Conservation (phyloP, 2,113 vertebrate species). For the Myocastor coypus region DNA sequence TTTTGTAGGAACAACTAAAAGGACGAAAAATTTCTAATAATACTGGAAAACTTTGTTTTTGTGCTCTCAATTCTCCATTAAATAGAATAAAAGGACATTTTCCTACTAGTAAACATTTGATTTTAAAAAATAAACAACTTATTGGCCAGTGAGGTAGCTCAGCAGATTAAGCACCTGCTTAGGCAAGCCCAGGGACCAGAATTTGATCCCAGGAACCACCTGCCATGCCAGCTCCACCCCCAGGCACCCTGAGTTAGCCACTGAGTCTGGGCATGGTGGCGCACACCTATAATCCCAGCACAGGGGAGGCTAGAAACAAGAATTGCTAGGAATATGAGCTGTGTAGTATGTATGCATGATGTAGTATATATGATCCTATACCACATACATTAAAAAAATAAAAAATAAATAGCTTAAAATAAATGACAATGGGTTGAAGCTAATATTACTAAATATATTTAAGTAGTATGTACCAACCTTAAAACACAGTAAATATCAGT, state of each 20-base stretch:
- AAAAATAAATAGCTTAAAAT: constrained; percentile 63
- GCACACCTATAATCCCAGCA: no score
- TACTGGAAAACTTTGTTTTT: constrained; percentile 14
- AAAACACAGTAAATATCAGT: not conserved
- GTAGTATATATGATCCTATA: no score
- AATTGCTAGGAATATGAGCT: no score
- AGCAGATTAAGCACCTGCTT: no score
- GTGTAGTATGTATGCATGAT: no score
- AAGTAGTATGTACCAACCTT: not conserved
- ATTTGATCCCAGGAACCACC: no score
- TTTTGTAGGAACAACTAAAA: not conserved
- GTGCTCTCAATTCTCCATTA: not conserved
- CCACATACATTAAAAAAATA: not conserved
- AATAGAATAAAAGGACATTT: constrained; percentile 52
- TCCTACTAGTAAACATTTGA: constrained; percentile 42
- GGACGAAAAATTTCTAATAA: not conserved
- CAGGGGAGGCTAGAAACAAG: no score
- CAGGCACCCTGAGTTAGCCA: no score
- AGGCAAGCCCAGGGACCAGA: no score
- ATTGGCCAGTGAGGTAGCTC: not conserved
- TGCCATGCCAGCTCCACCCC: no score
- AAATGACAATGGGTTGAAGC: not conserved
- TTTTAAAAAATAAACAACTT: constrained; percentile 49
- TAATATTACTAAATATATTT: constrained; percentile 1
- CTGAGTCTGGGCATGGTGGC: no score